A percentile compares a stretch with the other conserved stretches of the same genome.
Evolutionary conservation across 2,113 vertebrate genomes (phyloP).

Genomic region (Perognathus longimembris): DNA sequence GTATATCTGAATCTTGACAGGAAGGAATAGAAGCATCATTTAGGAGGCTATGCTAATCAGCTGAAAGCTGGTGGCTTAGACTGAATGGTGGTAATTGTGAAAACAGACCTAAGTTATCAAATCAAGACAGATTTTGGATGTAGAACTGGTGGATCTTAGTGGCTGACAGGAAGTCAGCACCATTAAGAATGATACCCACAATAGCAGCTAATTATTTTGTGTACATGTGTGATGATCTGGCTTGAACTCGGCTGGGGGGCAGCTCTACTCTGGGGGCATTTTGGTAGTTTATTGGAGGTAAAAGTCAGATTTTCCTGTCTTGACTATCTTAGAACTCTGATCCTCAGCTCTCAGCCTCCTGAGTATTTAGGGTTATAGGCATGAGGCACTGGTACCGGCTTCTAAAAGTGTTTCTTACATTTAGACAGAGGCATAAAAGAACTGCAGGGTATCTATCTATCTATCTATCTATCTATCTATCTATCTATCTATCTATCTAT

Average conservation of each 20-base stretch:
- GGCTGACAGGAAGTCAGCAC: background rate
- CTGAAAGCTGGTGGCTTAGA: slow-evolving; percentile 1
- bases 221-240: background rate
- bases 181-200: slow-evolving; percentile 21
- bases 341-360: too few species aligned
- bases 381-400: too few species aligned
- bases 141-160: background rate
- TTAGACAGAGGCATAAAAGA: slow-evolving; percentile 30
- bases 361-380: too few species aligned
- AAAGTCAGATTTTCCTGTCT: too few species aligned
- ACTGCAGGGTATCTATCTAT: background rate
- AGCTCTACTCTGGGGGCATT: too few species aligned
- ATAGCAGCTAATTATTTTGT: too few species aligned
- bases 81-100: background rate
- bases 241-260: too few species aligned
- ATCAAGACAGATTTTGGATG: slow-evolving; percentile 5
- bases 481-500: too few species aligned
- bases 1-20: background rate
- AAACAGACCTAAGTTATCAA: background rate
- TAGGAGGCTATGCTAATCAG: background rate
- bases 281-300: too few species aligned
- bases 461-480: too few species aligned
- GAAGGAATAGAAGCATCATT: slow-evolving; percentile 14
- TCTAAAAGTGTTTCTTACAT: slow-evolving; percentile 48
- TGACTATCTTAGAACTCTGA: too few species aligned